Base-by-base conservation (phyloP, 2,113 vertebrate genomes). In the Chionodraco myersi region DNA sequence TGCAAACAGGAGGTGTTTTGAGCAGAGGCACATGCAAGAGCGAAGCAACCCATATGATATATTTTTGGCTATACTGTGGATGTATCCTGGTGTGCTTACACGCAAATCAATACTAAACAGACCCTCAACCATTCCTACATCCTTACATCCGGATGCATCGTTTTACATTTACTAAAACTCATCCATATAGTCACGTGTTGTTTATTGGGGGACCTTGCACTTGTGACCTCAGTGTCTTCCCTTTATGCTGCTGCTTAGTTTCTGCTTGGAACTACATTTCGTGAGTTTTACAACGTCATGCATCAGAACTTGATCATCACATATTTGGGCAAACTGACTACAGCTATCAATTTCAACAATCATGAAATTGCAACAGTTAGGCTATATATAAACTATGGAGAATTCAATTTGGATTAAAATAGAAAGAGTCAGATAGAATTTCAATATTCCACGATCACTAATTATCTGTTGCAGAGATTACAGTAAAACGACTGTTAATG, bases 181-280 rank as follows among this genome's bases (percentile, higher is more conserved):
- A 9, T 56, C 66, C 59, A 59, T 80, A 61, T 53, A 30, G 66
- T 75, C 85, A 63, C 83, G 16, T 82, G 76, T 60, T 73, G 82
- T 84, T 86, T 83, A 85, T 83, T 82, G 63, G 57, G 63, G 80
- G 75, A 62, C 23, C 81, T 83, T 85, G 87, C 84, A 85, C 84
- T 82, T 64, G 4, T 91, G 90, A 93, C 91, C 91, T 89, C 79
- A 83, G 58, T 77, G 89, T 83, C 91, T 86, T 72, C 77, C 75
- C 80, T 77, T 75, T 72, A 75, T 72, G 62, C 76, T 79, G 78
- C 73, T 66, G 82, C 68, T 72, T 86, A 87, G 75, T 83, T 89
- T 83, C 63, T 87, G 54, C 49, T 44, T 66, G 74, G 63, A 70
- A 69, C 82, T 80, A 56, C 63, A 34, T 85, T 88, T 68, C 23